phyloP scores from a whole-genome alignment of 2,113 vertebrate species.

The Octodon degus region DNA sequence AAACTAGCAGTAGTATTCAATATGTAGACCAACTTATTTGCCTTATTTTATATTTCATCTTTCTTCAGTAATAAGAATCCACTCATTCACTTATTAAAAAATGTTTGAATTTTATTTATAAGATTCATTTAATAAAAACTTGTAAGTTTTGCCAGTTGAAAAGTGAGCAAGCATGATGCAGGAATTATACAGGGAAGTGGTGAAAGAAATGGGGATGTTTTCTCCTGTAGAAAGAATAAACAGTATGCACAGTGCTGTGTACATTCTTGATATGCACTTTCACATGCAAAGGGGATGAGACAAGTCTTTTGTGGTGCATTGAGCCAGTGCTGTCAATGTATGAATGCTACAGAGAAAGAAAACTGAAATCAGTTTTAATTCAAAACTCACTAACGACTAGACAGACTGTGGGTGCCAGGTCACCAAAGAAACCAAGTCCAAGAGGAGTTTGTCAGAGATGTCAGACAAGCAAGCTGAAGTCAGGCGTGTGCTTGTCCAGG shows the following conservation, averaged over 20 bases:
- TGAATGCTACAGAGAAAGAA: neutral
- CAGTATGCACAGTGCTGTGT: neutral
- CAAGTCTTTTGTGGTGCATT: neutral
- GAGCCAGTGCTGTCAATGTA: neutral
- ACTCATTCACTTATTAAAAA: neutral
- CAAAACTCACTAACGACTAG: neutral
- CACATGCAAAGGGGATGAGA: neutral
- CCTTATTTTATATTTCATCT: neutral
- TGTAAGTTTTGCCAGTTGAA: neutral
- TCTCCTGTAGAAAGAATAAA: neutral
- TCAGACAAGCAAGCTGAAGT: neutral
- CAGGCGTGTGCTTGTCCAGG: neutral
- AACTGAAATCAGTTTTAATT: neutral
- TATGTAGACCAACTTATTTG: neutral
- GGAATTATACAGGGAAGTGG: neutral
- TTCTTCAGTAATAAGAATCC: conserved; percentile 7
- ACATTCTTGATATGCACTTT: neutral
- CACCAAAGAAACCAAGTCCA: neutral
- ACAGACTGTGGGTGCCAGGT: neutral
- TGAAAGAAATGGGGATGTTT: neutral
- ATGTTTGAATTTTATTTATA: neutral
- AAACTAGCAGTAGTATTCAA: neutral
- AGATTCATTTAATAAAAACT: neutral
- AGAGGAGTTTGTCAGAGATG: neutral
- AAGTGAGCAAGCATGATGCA: neutral